Base-by-base conservation (phyloP, 2,888 invertebrate species). In the Drosophila vallismaia region DNA sequence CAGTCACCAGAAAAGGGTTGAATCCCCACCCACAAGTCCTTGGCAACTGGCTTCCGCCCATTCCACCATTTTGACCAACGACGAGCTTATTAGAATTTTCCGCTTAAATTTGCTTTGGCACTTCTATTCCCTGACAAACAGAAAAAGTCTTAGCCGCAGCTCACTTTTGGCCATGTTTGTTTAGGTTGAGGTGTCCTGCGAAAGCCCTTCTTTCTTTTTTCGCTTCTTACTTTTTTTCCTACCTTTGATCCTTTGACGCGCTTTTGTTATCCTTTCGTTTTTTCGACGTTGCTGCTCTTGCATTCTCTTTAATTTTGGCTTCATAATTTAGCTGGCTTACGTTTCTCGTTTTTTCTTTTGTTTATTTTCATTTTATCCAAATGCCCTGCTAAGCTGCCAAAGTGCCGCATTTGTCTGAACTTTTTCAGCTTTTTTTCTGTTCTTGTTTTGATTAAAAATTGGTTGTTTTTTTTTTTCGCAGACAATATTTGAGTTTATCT, bases 241-340 rank as follows among this genome's bases (percentile, higher is more conserved):
- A 86, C 86, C 88, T 82, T 82, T 87, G 82, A 82, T 82, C 88
- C 88, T 86, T 87, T 87, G 77, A 86, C 86, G 82, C 82, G 86
- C 80, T 86, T 88, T 88, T 80, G 73, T 86, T 83, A 53, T 80
- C 57, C 31, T 54, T 56, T 56, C 53, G 51, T 45, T 49, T 69
- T 64, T 60, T 24, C 24, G 42, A 8, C 12, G 24, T 24, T 24
- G 10, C 33, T 52, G 36, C 60, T 51, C 31, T 19, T 55, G 72
- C 54, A 54, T 63, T 80, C 73, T 71, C 57, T 77, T 71, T 80
- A 82, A 86, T 88, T 83, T 75, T 71, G 60, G 81, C 73, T 84
- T 80, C 63, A 77, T 86, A 88, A 83, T 86, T 88, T 75, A 50
- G 70, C 72, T 55, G 67, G 19, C 19, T 19, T 19, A 19, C 19